These are phyloP conservation scores for Drosophila santomea DNA, from an alignment of 1,140 invertebrate species.

Conservation along the genomic window DNA sequence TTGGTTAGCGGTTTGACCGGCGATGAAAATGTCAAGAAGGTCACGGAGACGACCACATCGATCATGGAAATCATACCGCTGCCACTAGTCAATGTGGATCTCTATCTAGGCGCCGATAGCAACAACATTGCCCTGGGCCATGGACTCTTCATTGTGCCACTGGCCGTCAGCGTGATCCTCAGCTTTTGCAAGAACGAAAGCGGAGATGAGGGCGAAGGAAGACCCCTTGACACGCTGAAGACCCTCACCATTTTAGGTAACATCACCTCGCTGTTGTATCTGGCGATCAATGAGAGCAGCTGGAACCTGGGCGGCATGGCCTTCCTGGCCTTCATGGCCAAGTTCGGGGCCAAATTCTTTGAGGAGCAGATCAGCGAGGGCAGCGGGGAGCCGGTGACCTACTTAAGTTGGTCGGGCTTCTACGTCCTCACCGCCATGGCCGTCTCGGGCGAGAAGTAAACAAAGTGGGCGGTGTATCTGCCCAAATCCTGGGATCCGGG, in stretches of 20 bases:
- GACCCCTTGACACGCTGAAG: constrained; percentile 44
- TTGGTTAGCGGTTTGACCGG: constrained; percentile 24
- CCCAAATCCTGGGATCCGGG: background rate
- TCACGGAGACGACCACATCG: constrained; percentile 2
- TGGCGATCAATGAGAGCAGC: constrained; percentile 71
- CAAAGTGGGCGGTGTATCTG: constrained; percentile 19
- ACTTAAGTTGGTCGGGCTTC: constrained; percentile 58
- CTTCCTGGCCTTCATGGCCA: constrained; percentile 63
- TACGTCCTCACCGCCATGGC: constrained; percentile 37
- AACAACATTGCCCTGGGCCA: constrained; percentile 72
- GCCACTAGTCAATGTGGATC: constrained; percentile 67
- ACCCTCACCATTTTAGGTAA: constrained; percentile 70
- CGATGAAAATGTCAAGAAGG: background rate
- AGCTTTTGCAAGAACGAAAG: constrained; percentile 16
- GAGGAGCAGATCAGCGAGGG: constrained; percentile 21
- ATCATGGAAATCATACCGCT: constrained; percentile 66
- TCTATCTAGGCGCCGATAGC: constrained; percentile 49
- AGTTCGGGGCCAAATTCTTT: constrained; percentile 53
- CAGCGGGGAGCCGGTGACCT: constrained; percentile 27
- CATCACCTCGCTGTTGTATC: constrained; percentile 62
- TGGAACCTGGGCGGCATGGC: constrained; percentile 61
- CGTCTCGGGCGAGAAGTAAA: constrained; percentile 38
- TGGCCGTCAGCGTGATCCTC: constrained; percentile 45
- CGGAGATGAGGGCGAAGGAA: background rate
- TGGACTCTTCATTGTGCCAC: constrained; percentile 67